Conservation (phyloP, 2,113 vertebrate species). For the Phalacrocorax aristotelis region DNA sequence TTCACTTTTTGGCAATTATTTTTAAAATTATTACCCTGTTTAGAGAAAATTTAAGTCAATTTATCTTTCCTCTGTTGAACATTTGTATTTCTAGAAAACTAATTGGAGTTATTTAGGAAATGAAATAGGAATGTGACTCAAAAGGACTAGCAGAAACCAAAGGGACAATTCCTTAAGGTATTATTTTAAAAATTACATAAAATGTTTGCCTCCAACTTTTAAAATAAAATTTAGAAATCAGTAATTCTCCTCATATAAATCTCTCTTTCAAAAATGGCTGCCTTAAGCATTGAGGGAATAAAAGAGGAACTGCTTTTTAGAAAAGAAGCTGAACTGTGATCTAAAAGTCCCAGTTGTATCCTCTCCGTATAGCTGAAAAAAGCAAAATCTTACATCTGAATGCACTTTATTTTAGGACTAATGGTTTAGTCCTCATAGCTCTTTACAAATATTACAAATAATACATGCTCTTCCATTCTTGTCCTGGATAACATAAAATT, state of each 20-base stretch:
- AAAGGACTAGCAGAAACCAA: constrained; percentile 30
- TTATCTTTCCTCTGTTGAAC: not conserved
- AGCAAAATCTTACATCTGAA: not conserved
- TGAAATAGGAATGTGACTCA: not conserved
- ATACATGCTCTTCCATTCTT: not conserved
- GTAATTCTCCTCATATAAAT: not conserved
- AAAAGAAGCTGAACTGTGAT: not conserved
- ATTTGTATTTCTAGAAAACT: not conserved
- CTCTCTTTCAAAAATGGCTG: not conserved
- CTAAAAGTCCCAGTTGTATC: not conserved
- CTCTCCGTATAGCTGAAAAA: not conserved
- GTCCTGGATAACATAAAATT: not conserved
- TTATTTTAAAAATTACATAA: not conserved
- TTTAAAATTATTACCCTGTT: not conserved
- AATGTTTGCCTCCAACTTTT: not conserved
- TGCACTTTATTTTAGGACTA: not conserved
- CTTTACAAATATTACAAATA: not conserved
- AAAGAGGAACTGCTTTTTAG: not conserved
- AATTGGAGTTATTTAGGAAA: not conserved
- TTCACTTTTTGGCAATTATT: not conserved
- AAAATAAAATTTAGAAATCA: constrained; percentile 30
- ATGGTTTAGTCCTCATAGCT: not conserved
- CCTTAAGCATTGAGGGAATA: not conserved
- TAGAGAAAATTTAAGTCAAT: not conserved
- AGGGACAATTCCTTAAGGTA: constrained; percentile 3